phyloP scores from a whole-genome alignment of 2,888 invertebrate species.

The Drosophila infuscata region DNA sequence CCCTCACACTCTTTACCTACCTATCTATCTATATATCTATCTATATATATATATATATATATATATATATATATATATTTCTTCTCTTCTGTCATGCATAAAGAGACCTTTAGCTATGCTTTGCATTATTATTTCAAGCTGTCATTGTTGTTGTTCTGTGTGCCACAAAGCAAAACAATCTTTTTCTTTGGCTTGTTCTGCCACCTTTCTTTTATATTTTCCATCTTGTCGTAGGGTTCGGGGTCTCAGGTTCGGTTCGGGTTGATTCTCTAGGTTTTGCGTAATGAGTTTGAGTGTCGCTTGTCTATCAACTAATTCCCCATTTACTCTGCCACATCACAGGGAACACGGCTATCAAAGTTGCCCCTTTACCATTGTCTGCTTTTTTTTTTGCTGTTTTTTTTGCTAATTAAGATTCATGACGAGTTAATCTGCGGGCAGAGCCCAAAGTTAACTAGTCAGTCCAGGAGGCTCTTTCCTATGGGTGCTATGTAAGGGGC shows the following conservation, averaged over 20 bases:
- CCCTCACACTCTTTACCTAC: slow-evolving; percentile 9
- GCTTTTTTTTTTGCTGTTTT: not conserved
- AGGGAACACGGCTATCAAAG: slow-evolving; percentile 10
- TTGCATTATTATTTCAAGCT: slow-evolving; percentile 60
- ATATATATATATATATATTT: not conserved
- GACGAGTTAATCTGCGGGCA: slow-evolving; percentile 58
- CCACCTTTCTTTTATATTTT: slow-evolving; percentile 27
- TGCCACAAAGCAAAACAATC: slow-evolving; percentile 52
- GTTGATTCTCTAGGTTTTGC: slow-evolving; percentile 30
- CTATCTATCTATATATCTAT: slow-evolving; percentile 14
- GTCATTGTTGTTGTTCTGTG: slow-evolving; percentile 42
- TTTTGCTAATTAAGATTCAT: slow-evolving; percentile 62
- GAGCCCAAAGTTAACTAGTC: slow-evolving; percentile 40
- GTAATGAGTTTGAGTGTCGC: slow-evolving; percentile 52
- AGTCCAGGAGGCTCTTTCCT: slow-evolving; percentile 1
- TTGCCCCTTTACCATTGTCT: slow-evolving; percentile 19
- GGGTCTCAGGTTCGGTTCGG: slow-evolving; percentile 11
- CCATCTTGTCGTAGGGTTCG: slow-evolving; percentile 16
- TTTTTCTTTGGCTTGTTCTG: slow-evolving; percentile 29
- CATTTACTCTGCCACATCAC: slow-evolving; percentile 15
- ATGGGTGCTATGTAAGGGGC: not conserved
- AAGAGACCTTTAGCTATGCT: slow-evolving; percentile 43
- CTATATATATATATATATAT: not conserved
- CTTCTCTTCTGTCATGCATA: slow-evolving; percentile 10
- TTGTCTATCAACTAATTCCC: slow-evolving; percentile 55